Base-by-base conservation (phyloP, 23 tunicate species). In the Styela clava region DNA sequence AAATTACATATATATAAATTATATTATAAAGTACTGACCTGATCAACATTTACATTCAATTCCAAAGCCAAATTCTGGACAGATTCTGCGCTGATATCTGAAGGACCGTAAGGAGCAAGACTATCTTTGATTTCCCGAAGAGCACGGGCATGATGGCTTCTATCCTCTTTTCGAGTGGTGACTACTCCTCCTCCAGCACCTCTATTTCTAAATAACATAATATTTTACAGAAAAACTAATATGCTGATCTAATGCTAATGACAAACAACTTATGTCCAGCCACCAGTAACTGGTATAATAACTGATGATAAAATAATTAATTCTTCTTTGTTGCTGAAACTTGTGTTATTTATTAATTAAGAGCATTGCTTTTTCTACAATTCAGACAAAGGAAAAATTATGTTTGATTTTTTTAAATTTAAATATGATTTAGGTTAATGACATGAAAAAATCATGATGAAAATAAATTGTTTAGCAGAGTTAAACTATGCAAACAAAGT, bases 111-210 rank as follows among this genome's bases (percentile, higher is more conserved):
- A 0, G 78, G 74, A 28, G 85, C 79, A 71, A 89, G 74, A 52
- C 88, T 71, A 65, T 69, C 84, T 35, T 79, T 78, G 51, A 89
- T 89, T 77, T 85, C 86, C 32, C 68, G 89, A 73, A 89, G 63
- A 7, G 85, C 82, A 24, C 65, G 81, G 26, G 78, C 74, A 79
- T 89, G 85, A 21, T 34, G 34, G 23, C 35, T 30, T 12, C 79
- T 63, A 31, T 78, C 83, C 2, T 36, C 21, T 61, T 79, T 83
- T 24, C 89, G 68, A 33, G 25, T 52, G 61, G 84, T 86, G 33
- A 61, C 84, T 30, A 69, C 78, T 16, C 78, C 83, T 26, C 81
- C 81, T 26, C 81, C 81, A 76, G 52, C 81, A 7, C 81, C 81
- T 9, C 81, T 36, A 26, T 18, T 76, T 56, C 81, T 51, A 44